Conservation (phyloP, 2,113 vertebrate species). For the Gorsachius goisagi region DNA sequence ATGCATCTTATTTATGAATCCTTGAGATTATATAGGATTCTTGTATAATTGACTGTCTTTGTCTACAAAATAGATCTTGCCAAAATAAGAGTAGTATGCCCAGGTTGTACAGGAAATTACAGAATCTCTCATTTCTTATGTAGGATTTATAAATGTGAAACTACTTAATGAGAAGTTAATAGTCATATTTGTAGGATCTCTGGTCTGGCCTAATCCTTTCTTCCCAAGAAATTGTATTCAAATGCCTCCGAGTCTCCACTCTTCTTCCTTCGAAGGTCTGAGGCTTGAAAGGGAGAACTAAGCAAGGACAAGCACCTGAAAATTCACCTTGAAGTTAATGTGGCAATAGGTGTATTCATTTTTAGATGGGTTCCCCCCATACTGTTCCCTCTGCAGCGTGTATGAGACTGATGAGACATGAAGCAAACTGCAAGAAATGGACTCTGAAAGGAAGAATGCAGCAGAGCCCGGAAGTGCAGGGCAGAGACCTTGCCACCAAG, state of each 20-base stretch:
- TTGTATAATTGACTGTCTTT: neutral
- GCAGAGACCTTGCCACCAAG: neutral
- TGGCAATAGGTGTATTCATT: neutral
- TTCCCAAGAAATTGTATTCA: neutral
- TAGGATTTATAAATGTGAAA: neutral
- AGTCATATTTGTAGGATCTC: neutral
- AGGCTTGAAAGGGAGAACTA: neutral
- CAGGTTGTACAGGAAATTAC: neutral
- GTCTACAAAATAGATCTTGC: neutral
- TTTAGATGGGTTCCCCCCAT: neutral
- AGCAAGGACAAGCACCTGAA: neutral
- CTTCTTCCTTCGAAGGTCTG: neutral
- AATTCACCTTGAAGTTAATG: neutral
- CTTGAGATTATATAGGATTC: neutral
- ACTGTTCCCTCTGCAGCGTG: neutral
- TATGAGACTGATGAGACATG: neutral
- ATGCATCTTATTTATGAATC: neutral
- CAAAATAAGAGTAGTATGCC: neutral
- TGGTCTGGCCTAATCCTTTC: neutral
- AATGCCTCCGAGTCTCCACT: neutral
- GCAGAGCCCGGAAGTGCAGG: neutral
- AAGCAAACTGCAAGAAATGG: neutral
- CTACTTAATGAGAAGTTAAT: neutral
- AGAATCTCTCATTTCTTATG: neutral
- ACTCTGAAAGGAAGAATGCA: neutral